Percentiles rank a stretch among this genome's conserved stretches.
Evolutionary conservation across 2,888 invertebrate species (phyloP).

Genomic region (Drosophila hamatofila): DNA sequence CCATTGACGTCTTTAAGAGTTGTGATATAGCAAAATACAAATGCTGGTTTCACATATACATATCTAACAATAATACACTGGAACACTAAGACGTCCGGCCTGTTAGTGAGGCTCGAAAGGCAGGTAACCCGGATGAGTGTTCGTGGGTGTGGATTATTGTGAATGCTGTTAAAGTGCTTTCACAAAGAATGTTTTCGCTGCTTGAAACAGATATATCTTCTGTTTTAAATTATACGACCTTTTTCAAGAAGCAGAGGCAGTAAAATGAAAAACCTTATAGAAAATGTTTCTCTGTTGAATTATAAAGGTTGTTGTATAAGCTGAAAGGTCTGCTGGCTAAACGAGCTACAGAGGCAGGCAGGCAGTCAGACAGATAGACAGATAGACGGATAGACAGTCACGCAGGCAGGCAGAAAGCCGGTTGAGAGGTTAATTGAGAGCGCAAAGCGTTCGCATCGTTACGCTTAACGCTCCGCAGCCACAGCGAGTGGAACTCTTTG

Average conservation of each 20-base stretch:
- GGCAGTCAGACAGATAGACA: slow-evolving; percentile 18
- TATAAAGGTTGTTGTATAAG: slow-evolving; percentile 22
- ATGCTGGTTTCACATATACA: not conserved
- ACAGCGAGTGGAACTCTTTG: slow-evolving; percentile 35
- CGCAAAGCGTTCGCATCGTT: slow-evolving; percentile 73
- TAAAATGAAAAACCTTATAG: slow-evolving; percentile 32
- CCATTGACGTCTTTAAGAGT: not conserved
- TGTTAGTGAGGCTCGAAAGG: not conserved
- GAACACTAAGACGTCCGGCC: slow-evolving; percentile 4
- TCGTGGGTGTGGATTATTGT: slow-evolving; percentile 11
- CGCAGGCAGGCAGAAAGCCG: slow-evolving; percentile 69
- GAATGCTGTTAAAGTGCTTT: slow-evolving; percentile 1
- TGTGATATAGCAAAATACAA: not conserved
- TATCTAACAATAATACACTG: not conserved
- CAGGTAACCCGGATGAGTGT: not conserved
- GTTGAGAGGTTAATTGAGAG: slow-evolving; percentile 79
- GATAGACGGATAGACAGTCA: slow-evolving; percentile 21
- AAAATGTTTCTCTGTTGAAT: slow-evolving; percentile 31
- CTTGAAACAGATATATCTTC: slow-evolving; percentile 1
- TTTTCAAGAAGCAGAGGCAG: slow-evolving; percentile 29
- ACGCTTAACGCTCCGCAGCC: slow-evolving; percentile 67
- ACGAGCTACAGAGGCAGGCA: slow-evolving; percentile 41
- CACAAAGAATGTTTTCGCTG: not conserved
- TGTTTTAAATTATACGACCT: slow-evolving; percentile 28
- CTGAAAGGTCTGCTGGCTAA: slow-evolving; percentile 57